A percentile compares a stretch with the other conserved stretches of the same genome.
These are phyloP conservation scores for Ispidina picta DNA, from an alignment of 2,797 vertebrate species.

Conservation along the genomic window DNA sequence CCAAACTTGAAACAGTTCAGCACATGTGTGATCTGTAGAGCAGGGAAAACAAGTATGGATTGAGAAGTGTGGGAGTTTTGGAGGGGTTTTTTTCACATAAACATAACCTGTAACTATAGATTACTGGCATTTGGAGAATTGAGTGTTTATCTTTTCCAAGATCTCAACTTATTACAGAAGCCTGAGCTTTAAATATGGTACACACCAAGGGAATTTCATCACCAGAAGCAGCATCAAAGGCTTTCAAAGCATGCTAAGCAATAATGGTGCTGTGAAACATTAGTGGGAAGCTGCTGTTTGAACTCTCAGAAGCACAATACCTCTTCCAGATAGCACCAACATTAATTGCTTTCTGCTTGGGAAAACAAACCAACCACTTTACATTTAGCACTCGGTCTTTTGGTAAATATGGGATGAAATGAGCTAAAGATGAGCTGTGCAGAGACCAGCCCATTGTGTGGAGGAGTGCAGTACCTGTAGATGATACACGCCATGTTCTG, in stretches of 20 bases:
- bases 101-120: background rate
- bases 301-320: background rate
- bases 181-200: background rate
- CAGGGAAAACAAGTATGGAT: background rate
- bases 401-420: background rate
- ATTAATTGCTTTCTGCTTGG: background rate
- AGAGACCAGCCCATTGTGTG: background rate
- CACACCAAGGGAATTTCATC: background rate
- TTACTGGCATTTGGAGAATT: background rate
- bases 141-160: background rate
- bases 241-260: background rate
- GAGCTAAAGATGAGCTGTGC: too few relatives aligned
- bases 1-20: background rate
- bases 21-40: too few relatives aligned
- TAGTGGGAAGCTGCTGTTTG: background rate
- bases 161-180: background rate
- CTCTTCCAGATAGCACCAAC: background rate
- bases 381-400: background rate
- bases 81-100: background rate
- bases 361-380: background rate
- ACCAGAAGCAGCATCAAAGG: background rate
- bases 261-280: background rate
- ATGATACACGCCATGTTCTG: constrained; percentile 99
- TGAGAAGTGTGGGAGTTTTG: background rate
- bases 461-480: constrained; percentile 90